phyloP scores from a whole-genome alignment of 2,113 vertebrate genomes.

The Myocastor coypus region DNA sequence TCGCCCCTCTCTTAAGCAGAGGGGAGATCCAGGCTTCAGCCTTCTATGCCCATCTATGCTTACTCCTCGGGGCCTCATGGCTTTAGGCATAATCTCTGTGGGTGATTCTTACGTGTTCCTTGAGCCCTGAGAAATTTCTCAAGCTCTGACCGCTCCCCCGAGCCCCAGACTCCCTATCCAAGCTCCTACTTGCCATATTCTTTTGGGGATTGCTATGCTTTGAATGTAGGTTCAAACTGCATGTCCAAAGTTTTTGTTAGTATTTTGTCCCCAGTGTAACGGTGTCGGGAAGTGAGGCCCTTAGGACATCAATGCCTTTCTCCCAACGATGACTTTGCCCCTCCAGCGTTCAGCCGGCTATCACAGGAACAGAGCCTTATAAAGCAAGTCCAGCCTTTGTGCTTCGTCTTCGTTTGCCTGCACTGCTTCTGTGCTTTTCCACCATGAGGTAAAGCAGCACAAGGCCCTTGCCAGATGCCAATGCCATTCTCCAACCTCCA shows the following conservation, averaged over 20 bases:
- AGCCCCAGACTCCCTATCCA: background rate
- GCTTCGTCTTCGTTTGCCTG: background rate
- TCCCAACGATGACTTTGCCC: background rate
- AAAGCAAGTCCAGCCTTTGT: background rate
- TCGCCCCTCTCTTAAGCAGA: background rate
- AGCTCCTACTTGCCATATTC: background rate
- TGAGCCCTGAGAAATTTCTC: background rate
- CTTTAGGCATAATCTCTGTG: background rate
- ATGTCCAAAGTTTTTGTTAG: background rate
- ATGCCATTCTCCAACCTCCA: background rate
- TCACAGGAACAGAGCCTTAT: background rate
- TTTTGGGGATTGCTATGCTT: background rate
- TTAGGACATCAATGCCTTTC: background rate
- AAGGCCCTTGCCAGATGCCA: background rate
- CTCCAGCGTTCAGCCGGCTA: background rate
- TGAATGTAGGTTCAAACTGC: background rate
- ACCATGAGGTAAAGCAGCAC: background rate
- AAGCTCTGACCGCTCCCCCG: background rate
- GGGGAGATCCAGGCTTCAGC: background rate
- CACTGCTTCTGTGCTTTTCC: background rate
- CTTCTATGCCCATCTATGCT: background rate
- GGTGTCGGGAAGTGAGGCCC: background rate
- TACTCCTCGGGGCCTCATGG: background rate
- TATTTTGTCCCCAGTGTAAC: background rate
- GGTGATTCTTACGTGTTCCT: background rate